phyloP scores from a whole-genome alignment of 1,140 invertebrate species.

The Euborellia annulipes region DNA sequence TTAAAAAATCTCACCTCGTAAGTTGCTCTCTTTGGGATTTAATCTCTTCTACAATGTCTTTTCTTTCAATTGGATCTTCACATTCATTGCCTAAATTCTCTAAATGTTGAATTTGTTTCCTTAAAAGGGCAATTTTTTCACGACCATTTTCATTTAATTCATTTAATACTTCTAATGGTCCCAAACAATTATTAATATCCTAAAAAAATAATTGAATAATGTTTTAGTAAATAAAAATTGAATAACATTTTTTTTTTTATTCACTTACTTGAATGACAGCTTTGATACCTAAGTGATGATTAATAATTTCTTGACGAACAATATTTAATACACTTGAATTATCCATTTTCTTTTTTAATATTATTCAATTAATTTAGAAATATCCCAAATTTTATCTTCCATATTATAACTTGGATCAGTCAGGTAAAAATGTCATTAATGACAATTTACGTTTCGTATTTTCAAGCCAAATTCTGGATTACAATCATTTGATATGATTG shows the following conservation, averaged over 20 bases:
- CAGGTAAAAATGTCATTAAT: too few relatives aligned
- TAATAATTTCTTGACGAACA: conserved; percentile 44
- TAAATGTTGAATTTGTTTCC: conserved; percentile 49
- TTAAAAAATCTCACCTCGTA: conserved; percentile 33
- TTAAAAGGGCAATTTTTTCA: conserved; percentile 41
- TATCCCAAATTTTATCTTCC: too few relatives aligned
- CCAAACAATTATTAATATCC: conserved; percentile 50
- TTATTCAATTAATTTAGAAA: not conserved
- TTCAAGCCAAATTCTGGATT: too few relatives aligned
- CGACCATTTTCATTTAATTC: conserved; percentile 55
- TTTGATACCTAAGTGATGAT: conserved; percentile 52
- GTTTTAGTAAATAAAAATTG: conserved; percentile 5
- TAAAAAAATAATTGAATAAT: conserved; percentile 25
- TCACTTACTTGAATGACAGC: conserved; percentile 55
- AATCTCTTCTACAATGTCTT: conserved; percentile 41
- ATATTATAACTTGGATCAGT: too few relatives aligned
- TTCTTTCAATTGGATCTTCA: conserved; percentile 41
- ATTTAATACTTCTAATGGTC: conserved; percentile 47
- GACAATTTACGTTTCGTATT: too few relatives aligned
- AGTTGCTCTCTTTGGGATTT: conserved; percentile 50
- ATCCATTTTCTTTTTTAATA: conserved; percentile 1
- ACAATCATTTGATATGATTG: too few relatives aligned
- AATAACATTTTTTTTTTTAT: not conserved
- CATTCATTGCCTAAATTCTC: conserved; percentile 41
- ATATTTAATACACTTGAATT: conserved; percentile 14